A percentile compares a stretch with the other conserved stretches of the same genome.
phyloP scores from a whole-genome alignment of 2,113 vertebrate species.

The Sigmodon hispidus region DNA sequence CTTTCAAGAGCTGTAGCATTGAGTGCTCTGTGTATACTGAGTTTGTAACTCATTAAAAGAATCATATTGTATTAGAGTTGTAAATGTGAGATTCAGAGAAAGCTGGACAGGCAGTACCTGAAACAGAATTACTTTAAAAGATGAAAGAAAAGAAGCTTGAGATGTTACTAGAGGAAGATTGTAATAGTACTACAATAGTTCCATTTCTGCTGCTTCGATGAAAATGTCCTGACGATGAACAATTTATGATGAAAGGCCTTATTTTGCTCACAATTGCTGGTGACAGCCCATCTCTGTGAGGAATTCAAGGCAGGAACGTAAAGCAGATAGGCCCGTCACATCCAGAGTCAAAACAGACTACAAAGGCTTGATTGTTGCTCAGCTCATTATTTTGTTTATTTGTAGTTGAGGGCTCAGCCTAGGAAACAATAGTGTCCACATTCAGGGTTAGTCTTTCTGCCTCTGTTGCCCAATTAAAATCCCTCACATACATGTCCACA shows the following conservation, averaged over 20 bases:
- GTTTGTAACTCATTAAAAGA: background rate
- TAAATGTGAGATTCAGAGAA: conserved; percentile 45
- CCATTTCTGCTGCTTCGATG: background rate
- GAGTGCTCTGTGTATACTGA: background rate
- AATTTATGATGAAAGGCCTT: too few relatives aligned
- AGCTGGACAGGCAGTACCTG: background rate
- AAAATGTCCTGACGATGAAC: background rate
- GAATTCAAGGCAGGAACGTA: background rate
- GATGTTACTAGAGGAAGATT: background rate
- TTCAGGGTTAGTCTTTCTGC: background rate
- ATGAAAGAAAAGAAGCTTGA: background rate
- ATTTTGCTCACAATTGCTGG: background rate
- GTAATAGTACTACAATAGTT: background rate
- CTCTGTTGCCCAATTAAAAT: background rate
- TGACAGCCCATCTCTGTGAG: background rate
- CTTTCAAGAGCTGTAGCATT: background rate
- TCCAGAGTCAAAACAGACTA: background rate
- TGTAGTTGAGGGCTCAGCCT: too few relatives aligned
- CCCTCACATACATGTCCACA: background rate
- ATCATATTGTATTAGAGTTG: background rate
- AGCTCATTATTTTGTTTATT: too few relatives aligned
- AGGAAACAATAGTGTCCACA: background rate
- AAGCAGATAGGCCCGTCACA: background rate
- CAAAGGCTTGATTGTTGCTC: background rate
- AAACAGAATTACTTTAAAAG: background rate